Evolutionary conservation across 2,888 invertebrate species (phyloP).

Genomic region (Polyommatus iphigenia): DNA sequence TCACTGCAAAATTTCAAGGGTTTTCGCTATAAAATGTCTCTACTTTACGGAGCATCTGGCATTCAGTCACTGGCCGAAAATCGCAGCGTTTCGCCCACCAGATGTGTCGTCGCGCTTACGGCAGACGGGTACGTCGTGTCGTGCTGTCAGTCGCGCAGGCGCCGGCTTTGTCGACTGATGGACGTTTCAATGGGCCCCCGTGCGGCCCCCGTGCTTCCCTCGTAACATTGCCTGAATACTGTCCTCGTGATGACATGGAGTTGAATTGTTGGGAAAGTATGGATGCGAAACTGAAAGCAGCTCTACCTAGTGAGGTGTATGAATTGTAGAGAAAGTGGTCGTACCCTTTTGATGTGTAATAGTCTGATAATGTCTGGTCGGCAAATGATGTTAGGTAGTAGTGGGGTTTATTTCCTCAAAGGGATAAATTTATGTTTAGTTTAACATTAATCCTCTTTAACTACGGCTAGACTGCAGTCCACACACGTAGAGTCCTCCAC

Average conservation of each 20-base stretch:
- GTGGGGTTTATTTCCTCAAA: too few relatives aligned
- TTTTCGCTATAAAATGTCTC: background rate
- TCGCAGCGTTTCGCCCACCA: background rate
- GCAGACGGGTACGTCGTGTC: background rate
- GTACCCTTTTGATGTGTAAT: background rate
- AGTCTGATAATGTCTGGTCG: too few relatives aligned
- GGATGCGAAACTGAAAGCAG: background rate
- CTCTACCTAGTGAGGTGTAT: background rate
- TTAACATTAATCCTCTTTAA: too few relatives aligned
- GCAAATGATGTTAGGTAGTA: too few relatives aligned
- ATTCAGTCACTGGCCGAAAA: background rate
- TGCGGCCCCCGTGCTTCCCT: conserved; percentile 2
- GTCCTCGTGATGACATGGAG: background rate
- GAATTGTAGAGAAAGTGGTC: background rate
- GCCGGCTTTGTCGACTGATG: conserved; percentile 14
- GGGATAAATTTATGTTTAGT: too few relatives aligned
- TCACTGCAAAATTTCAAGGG: background rate
- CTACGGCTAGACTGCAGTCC: too few relatives aligned
- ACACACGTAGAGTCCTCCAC: too few relatives aligned
- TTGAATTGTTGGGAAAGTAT: background rate
- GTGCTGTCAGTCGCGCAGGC: background rate
- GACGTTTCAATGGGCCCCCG: conserved; percentile 23
- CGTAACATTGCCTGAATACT: background rate
- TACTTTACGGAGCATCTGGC: background rate
- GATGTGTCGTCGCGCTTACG: background rate